These are phyloP conservation scores for Synergus itoensis DNA, from an alignment of 2,888 invertebrate species.

Conservation along the genomic window DNA sequence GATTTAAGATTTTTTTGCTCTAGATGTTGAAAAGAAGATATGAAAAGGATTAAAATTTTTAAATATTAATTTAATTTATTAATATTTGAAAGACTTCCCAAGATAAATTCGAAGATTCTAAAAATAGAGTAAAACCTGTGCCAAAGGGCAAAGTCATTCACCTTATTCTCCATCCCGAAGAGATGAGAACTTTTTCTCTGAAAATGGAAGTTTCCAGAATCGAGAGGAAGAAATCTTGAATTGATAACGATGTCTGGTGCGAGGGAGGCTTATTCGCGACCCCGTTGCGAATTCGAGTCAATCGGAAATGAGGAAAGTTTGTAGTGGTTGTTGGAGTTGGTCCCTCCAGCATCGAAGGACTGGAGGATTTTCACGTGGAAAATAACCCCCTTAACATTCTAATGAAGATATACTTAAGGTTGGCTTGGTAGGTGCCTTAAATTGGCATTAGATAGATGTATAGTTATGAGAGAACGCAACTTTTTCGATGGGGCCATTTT, in stretches of 20 bases:
- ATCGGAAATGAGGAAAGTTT: slow-evolving; percentile 74
- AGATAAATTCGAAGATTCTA: neutral
- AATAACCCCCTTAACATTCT: slow-evolving; percentile 66
- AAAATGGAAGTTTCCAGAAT: neutral
- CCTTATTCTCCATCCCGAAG: too few species aligned
- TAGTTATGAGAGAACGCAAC: slow-evolving; percentile 66
- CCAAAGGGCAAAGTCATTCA: neutral
- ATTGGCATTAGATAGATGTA: slow-evolving; percentile 74
- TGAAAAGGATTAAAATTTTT: too few species aligned
- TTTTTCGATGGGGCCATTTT: slow-evolving; percentile 39
- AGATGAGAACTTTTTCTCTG: neutral
- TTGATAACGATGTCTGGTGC: slow-evolving; percentile 62
- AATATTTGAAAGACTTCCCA: neutral
- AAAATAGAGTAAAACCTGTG: neutral
- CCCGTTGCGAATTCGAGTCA: slow-evolving; percentile 61
- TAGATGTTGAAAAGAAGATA: too few species aligned
- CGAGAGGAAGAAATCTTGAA: slow-evolving; percentile 41
- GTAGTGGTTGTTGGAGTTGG: slow-evolving; percentile 58
- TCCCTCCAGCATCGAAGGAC: slow-evolving; percentile 44
- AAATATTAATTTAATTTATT: too few species aligned
- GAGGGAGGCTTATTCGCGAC: slow-evolving; percentile 52
- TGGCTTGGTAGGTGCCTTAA: slow-evolving; percentile 68
- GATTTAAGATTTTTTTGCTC: too few species aligned
- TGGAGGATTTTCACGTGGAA: slow-evolving; percentile 55
- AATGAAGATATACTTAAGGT: slow-evolving; percentile 70